phyloP scores from a whole-genome alignment of 2,113 vertebrate species.

The Bujurquina vittata region DNA sequence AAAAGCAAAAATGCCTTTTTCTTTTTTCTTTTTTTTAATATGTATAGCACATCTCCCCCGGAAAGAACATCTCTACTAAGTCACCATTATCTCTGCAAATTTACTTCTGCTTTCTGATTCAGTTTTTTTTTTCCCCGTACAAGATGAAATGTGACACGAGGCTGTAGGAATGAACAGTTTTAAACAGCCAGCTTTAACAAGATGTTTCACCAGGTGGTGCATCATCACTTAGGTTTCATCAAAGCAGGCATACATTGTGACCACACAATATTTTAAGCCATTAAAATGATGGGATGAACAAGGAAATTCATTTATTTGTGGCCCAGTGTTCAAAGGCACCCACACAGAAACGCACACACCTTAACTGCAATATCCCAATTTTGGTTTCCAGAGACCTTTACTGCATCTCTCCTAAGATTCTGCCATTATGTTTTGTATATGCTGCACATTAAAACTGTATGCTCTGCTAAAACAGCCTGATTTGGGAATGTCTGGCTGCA shows the following conservation, averaged over 20 bases:
- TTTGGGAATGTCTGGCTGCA: conserved; percentile 37
- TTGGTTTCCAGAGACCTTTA: not conserved
- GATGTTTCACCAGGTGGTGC: not conserved
- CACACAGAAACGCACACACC: not conserved
- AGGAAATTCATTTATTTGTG: conserved; percentile 25
- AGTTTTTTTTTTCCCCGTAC: not conserved
- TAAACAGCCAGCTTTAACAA: conserved; percentile 21
- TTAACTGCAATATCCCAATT: not conserved
- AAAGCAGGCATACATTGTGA: conserved; percentile 17
- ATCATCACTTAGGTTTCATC: conserved; percentile 20
- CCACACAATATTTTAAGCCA: conserved; percentile 14
- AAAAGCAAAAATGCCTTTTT: too few relatives aligned
- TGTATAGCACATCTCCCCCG: not conserved
- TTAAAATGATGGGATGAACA: conserved; percentile 17
- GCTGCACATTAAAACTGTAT: not conserved
- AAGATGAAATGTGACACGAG: conserved; percentile 31
- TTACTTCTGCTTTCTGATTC: conserved; percentile 9
- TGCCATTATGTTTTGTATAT: not conserved
- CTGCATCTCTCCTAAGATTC: not conserved
- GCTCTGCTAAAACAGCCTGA: conserved; percentile 20
- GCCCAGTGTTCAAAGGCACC: not conserved
- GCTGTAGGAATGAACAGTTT: conserved; percentile 25
- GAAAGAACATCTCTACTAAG: not conserved
- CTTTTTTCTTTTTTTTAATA: too few relatives aligned
- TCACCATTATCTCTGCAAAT: conserved; percentile 20